Percentiles rank a stretch among this genome's conserved stretches.
Evolutionary conservation across 1,140 invertebrate species (phyloP).

Genomic region (Zaprionus capensis): DNA sequence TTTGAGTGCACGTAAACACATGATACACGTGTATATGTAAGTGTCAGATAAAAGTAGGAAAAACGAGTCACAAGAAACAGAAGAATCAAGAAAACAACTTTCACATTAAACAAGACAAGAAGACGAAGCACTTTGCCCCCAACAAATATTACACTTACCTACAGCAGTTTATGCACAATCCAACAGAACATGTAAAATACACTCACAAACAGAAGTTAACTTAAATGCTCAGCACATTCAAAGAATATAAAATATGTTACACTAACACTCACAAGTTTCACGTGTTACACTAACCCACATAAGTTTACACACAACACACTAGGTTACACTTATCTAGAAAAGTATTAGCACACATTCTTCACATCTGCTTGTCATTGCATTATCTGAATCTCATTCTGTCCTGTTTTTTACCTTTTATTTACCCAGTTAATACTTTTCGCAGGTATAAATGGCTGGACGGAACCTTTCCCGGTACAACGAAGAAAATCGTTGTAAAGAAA

Average conservation of each 20-base stretch:
- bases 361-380: slow-evolving; percentile 18
- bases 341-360: neutral
- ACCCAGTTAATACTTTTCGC: slow-evolving; percentile 42
- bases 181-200: neutral
- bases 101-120: slow-evolving; percentile 22
- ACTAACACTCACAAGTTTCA: neutral
- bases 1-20: slow-evolving; percentile 58
- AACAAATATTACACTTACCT: neutral
- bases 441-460: slow-evolving; percentile 93
- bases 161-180: neutral
- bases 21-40: slow-evolving; percentile 62
- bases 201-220: neutral
- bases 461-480: slow-evolving; percentile 87
- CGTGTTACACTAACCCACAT: neutral
- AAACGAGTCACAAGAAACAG: slow-evolving; percentile 1
- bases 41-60: slow-evolving; percentile 25
- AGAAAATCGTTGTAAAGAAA: slow-evolving; percentile 88
- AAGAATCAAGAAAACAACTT: neutral
- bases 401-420: slow-evolving; percentile 7
- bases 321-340: neutral
- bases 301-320: neutral
- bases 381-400: neutral
- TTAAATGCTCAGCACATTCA: neutral
- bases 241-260: neutral
- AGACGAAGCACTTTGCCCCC: no score